phyloP scores from a whole-genome alignment of 2,797 vertebrate species.

The Florisuga fusca region DNA sequence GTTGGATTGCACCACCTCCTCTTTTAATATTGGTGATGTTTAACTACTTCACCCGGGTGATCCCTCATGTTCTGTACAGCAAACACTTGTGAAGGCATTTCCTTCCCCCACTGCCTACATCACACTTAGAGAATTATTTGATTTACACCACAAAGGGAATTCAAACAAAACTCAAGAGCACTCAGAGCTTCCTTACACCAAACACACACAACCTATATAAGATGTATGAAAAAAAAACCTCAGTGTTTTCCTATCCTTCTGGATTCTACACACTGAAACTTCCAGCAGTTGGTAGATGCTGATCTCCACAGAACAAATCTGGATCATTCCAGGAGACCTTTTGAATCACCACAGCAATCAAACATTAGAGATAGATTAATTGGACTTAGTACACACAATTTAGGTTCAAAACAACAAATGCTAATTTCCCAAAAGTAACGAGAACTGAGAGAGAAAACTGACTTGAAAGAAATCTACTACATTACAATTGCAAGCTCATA shows the following conservation, averaged over 20 bases:
- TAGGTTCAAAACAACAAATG: background rate
- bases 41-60: slow-evolving; percentile 28
- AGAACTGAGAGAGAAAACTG: background rate
- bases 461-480: background rate
- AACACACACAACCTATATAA: background rate
- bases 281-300: no score
- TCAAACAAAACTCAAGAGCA: slow-evolving; percentile 35
- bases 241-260: background rate
- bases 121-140: slow-evolving; percentile 12
- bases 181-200: slow-evolving; percentile 7
- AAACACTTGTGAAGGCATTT: slow-evolving; percentile 66
- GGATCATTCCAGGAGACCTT: background rate
- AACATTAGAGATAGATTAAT: background rate
- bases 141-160: slow-evolving; percentile 51
- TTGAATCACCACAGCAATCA: background rate
- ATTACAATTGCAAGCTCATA: background rate
- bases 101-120: slow-evolving; percentile 48
- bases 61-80: slow-evolving; percentile 50
- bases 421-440: background rate
- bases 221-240: background rate
- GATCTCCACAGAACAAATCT: background rate
- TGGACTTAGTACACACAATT: background rate
- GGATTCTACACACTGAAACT: background rate
- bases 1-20: background rate
- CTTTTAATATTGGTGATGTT: background rate